phyloP scores from a whole-genome alignment of 2,888 invertebrate genomes.

The Lampropteryx suffumata region DNA sequence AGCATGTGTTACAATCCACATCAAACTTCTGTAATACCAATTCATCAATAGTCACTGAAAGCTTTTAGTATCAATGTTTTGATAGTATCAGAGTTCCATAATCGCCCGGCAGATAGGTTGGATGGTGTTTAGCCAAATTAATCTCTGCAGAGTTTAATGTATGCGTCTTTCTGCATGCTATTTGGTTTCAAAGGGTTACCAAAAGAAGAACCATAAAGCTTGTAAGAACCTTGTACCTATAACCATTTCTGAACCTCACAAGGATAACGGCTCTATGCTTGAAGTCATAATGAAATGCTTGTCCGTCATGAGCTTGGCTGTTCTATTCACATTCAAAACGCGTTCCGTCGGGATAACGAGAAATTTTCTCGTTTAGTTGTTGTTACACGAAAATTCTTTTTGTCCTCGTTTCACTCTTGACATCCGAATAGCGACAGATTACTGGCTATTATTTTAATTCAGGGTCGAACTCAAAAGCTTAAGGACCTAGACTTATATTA shows the following conservation, averaged over 20 bases:
- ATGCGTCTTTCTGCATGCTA: too few species aligned
- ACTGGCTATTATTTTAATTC: slow-evolving; percentile 17
- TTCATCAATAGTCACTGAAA: too few species aligned
- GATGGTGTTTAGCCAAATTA: too few species aligned
- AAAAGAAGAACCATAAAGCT: too few species aligned
- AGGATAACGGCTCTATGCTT: neutral
- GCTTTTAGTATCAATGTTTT: too few species aligned
- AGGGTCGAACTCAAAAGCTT: slow-evolving; percentile 4
- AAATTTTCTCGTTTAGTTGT: slow-evolving; percentile 18
- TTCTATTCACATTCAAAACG: slow-evolving; percentile 19
- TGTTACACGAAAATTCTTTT: slow-evolving; percentile 16
- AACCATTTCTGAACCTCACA: neutral
- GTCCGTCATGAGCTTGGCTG: slow-evolving; percentile 9
- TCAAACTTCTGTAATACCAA: too few species aligned
- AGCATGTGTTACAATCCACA: too few species aligned
- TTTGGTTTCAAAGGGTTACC: too few species aligned
- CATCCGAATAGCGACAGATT: slow-evolving; percentile 21
- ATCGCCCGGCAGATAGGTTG: too few species aligned
- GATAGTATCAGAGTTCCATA: too few species aligned
- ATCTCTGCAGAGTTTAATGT: too few species aligned
- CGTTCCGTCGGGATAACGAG: slow-evolving; percentile 17
- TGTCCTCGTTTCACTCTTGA: slow-evolving; percentile 21
- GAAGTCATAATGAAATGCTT: slow-evolving; percentile 12
- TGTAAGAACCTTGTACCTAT: neutral
- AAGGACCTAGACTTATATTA: too few species aligned